phyloP scores from a whole-genome alignment of 2,888 invertebrate genomes.

The Monochamus alternatus region DNA sequence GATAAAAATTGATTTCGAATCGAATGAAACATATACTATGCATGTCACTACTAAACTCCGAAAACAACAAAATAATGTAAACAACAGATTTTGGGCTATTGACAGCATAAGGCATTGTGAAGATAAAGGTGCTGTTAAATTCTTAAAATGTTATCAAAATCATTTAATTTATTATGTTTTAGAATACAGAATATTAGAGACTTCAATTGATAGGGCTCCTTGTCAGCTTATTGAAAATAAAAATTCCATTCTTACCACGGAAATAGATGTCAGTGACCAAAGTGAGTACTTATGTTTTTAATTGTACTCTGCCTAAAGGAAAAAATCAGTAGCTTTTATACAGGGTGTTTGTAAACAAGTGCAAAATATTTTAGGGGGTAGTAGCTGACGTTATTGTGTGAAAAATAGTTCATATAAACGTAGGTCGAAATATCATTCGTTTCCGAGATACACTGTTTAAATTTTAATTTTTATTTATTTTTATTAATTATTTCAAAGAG shows the following conservation, averaged over 20 bases:
- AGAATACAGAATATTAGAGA: conserved; percentile 41
- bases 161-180: conserved; percentile 13
- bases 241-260: not conserved
- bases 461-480: too few relatives aligned
- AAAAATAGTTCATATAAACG: too few relatives aligned
- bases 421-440: too few relatives aligned
- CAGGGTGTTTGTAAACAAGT: too few relatives aligned
- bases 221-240: conserved; percentile 35
- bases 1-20: conserved; percentile 30
- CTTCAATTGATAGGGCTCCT: not conserved
- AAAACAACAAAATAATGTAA: too few relatives aligned
- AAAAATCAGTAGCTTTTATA: too few relatives aligned
- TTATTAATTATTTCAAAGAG: too few relatives aligned
- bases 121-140: conserved; percentile 36
- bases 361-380: too few relatives aligned
- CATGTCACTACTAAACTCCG: not conserved
- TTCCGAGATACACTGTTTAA: too few relatives aligned
- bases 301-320: too few relatives aligned
- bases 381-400: too few relatives aligned
- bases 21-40: not conserved
- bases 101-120: conserved; percentile 53
- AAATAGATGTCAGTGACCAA: not conserved
- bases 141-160: not conserved
- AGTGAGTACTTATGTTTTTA: not conserved
- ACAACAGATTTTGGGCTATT: conserved; percentile 53